Base-by-base conservation (phyloP, 2,888 invertebrate species). In the Alloscopus bannaensis region DNA sequence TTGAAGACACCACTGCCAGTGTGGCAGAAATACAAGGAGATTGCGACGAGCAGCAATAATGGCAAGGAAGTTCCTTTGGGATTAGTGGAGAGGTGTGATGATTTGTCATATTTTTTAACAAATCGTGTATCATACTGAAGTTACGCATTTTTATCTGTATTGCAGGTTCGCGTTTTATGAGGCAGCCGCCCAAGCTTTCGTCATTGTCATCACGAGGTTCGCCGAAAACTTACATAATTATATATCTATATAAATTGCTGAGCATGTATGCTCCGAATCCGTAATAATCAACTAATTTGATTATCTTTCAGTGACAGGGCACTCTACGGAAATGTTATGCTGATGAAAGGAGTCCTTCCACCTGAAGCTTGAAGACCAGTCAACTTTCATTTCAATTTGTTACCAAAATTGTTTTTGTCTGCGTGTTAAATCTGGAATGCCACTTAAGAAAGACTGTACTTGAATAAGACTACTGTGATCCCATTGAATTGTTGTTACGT, bases 301-400 rank as follows among this genome's bases (percentile, higher is more conserved):
- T 62, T 45, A 52, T 22, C 18, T 76, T 64, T 18, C 52, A 81
- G 83, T 3, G 83, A 83, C 55, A 81, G 79, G 11, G 66, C 79
- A 3, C 62, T 77, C 20, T 83, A 83, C 45, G 81, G 81, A 8
- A 83, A 83, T 31, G 45, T 83, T 6, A 79, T 81, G 36, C 29
- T 83, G 2, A 78, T 69, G 0, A 83, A 78, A 31, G 82, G 82
- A 29, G 71, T 83, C 2, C 64, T 75, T 20, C 26, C 69, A 20
- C 6, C 31, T 13, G 13, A 36, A 36, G 6, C 36, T 36, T 36
- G 6, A 36, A 6, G 13, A 36, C 36, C 36, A 36, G 36, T 36
- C 13, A 36, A 36, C 13, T 36, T 36, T 36, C 6, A 36, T 36
- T 8, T 6, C 36, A 36, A 8, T 36, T 36, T n/a, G n/a, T n/a